A percentile compares a stretch with the other conserved stretches of the same genome.
These are phyloP conservation scores for Epicauta chinensis DNA, from an alignment of 1,140 invertebrate genomes.

Conservation along the genomic window DNA sequence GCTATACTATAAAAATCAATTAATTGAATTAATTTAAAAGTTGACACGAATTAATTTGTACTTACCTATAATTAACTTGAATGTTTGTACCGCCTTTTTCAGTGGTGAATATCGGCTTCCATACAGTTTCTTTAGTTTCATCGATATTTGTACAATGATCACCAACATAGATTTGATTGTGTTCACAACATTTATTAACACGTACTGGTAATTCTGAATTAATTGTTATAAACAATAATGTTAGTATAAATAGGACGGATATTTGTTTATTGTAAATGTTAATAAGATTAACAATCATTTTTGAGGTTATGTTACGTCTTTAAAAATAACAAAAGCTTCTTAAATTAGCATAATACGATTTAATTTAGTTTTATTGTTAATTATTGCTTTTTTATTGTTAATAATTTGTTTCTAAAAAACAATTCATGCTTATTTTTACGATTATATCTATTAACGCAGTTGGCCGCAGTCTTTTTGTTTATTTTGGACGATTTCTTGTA, in stretches of 20 bases:
- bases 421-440: no score
- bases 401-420: no score
- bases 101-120: slow-evolving; percentile 56
- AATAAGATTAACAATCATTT: neutral
- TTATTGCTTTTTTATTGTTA: no score
- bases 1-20: slow-evolving; percentile 44
- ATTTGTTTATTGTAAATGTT: slow-evolving; percentile 2
- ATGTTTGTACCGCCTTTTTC: slow-evolving; percentile 50
- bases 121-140: slow-evolving; percentile 52
- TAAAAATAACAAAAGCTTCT: no score
- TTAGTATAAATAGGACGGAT: neutral
- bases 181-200: slow-evolving; percentile 73
- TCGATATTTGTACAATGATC: slow-evolving; percentile 53
- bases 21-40: neutral
- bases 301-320: slow-evolving; percentile 10
- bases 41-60: neutral
- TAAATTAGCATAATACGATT: no score
- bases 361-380: no score
- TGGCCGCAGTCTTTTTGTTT: no score
- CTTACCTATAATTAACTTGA: slow-evolving; percentile 42
- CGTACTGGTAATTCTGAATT: slow-evolving; percentile 32
- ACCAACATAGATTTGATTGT: slow-evolving; percentile 62
- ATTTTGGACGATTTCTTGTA: no score
- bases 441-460: no score
- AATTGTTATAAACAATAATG: neutral